Percentiles rank a stretch among this genome's conserved stretches.
phyloP scores from a whole-genome alignment of 2,113 vertebrate genomes.

The Alexandromys fortis region DNA sequence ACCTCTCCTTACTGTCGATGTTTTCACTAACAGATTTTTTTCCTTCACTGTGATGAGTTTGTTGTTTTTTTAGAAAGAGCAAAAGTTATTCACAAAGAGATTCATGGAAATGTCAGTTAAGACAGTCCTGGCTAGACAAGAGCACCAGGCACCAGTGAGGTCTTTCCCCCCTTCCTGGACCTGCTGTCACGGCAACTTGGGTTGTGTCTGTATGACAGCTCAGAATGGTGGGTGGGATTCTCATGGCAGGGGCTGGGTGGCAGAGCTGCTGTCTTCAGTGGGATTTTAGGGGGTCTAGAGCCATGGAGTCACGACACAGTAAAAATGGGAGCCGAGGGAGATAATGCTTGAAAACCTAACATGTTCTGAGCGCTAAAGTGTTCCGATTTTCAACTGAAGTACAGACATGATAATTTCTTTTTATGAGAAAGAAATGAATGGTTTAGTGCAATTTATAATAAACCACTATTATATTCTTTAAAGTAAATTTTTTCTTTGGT shows the following conservation, averaged over 20 bases:
- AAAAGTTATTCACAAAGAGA: background rate
- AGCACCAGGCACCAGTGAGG: background rate
- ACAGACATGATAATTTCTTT: background rate
- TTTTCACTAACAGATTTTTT: conserved; percentile 39
- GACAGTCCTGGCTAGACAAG: background rate
- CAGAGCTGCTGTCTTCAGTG: background rate
- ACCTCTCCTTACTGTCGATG: background rate
- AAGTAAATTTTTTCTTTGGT: conserved; percentile 2
- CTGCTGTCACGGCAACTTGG: background rate
- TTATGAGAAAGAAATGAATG: background rate
- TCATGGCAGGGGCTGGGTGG: background rate
- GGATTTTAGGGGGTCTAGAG: background rate
- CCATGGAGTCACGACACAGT: background rate
- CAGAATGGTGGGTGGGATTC: background rate
- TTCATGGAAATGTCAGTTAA: background rate
- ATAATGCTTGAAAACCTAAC: background rate
- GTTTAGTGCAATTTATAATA: background rate
- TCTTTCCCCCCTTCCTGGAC: background rate
- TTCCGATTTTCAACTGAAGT: background rate
- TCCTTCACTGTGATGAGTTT: background rate
- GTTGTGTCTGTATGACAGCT: background rate
- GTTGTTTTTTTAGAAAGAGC: background rate
- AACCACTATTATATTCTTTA: conserved; percentile 21
- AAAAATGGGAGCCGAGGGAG: background rate
- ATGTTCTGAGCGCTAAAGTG: background rate